phyloP scores from a whole-genome alignment of 2,888 invertebrate genomes.

The Notocelia uddmanniana region DNA sequence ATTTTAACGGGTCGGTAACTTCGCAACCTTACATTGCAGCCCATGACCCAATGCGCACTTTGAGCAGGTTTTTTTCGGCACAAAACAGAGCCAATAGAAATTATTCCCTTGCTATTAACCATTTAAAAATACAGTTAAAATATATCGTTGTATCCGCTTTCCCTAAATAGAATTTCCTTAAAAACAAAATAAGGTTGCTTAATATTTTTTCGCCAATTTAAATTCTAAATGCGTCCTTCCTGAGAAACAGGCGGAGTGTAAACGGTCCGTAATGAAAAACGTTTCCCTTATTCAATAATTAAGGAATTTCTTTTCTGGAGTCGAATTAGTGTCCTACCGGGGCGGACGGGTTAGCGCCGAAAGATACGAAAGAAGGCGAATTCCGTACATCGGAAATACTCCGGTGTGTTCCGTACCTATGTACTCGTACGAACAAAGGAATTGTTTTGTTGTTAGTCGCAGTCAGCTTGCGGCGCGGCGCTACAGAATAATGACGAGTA shows the following conservation, averaged over 20 bases:
- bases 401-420: too few relatives aligned
- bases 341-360: not conserved
- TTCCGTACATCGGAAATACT: not conserved
- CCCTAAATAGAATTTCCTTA: conserved; percentile 8
- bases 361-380: too few relatives aligned
- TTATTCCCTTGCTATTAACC: too few relatives aligned
- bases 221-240: conserved; percentile 40
- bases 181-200: conserved; percentile 22
- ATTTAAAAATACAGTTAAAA: not conserved
- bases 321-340: conserved; percentile 38
- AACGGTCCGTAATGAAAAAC: conserved; percentile 42
- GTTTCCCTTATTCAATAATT: conserved; percentile 42
- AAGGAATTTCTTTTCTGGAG: conserved; percentile 41
- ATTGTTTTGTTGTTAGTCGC: too few relatives aligned
- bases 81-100: too few relatives aligned
- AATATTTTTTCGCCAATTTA: conserved; percentile 36
- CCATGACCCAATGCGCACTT: too few relatives aligned
- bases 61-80: too few relatives aligned
- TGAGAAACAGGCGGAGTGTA: conserved; percentile 35
- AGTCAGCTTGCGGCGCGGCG: too few relatives aligned
- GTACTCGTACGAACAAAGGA: too few relatives aligned
- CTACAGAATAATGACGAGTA: too few relatives aligned
- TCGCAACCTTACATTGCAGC: too few relatives aligned
- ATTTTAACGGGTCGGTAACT: too few relatives aligned
- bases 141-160: conserved; percentile 1